Conservation (phyloP, 2,113 vertebrate species). For the Picathartes gymnocephalus region DNA sequence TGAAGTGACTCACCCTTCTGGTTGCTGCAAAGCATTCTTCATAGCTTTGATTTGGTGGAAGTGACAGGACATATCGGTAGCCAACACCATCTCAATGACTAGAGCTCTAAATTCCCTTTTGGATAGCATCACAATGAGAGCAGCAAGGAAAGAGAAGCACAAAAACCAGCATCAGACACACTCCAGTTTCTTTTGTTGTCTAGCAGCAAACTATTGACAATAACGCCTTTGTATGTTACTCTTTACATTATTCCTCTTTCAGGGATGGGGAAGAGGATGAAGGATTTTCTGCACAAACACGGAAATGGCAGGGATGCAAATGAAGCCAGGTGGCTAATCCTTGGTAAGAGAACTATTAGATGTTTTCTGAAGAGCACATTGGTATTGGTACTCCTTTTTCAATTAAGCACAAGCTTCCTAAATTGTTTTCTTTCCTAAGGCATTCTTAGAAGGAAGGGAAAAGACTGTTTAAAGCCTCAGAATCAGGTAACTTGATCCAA, state of each 20-base stretch:
- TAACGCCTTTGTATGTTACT: neutral
- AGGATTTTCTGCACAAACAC: neutral
- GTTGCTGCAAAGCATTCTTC: constrained; percentile 94
- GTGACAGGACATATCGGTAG: constrained; percentile 98
- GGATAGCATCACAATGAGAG: neutral
- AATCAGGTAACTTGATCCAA: neutral
- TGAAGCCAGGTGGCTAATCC: constrained; percentile 15
- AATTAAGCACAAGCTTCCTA: neutral
- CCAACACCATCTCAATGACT: constrained; percentile 97
- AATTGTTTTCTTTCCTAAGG: neutral
- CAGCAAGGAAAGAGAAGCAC: constrained; percentile 37
- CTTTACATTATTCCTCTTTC: neutral
- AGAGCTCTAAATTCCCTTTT: constrained; percentile 91
- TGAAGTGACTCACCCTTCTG: constrained; percentile 88
- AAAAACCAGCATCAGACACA: constrained; percentile 5
- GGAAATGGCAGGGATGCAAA: neutral
- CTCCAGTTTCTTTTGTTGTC: neutral
- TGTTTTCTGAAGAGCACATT: neutral
- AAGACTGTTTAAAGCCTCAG: neutral
- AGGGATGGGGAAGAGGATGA: neutral
- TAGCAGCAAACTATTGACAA: constrained; percentile 32
- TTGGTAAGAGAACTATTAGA: neutral
- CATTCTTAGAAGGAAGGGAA: neutral
- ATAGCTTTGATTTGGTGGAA: constrained; percentile 98
- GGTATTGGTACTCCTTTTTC: neutral